Evolutionary conservation across 2,888 invertebrate species (phyloP), one percentile per base, ranked within the genome.

Genomic region (Tiphia femorata): DNA sequence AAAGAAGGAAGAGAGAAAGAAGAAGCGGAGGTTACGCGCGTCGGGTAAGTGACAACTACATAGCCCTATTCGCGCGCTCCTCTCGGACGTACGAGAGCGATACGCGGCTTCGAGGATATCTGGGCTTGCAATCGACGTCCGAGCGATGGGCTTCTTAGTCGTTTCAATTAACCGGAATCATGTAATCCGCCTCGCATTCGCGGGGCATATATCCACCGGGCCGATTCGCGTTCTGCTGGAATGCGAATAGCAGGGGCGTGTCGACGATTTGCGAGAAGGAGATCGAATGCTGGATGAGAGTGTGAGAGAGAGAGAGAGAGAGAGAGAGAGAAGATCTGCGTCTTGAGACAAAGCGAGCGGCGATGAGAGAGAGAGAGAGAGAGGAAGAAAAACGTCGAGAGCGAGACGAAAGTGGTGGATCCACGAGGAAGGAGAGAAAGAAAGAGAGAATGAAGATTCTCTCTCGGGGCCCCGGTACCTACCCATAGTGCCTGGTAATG

Each of bases 151-250:
- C 57, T 64, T 58, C 62, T 60, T 56, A 58, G 47, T 50, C 60
- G 60, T 75, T 73, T 74, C 71, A 74, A 76, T 77, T 75, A 76
- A 72, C 62, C 64, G 65, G 65, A 73, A 70, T 73, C 75, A 59
- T 70, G 72, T 72, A 72, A 67, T 66, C 67, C 64, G 66, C 62
- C 66, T 62, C 52, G 67, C 53, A 50, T 51, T 67, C 66, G 55
- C 55, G 51, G 56, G 43, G 72, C 59, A 62, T 57, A 64, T 58
- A 61, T 47, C 46, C 62, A 48, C 55, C 58, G 43, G 58, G 57
- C 61, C 62, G 67, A 59, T 60, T 58, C 62, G 67, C 63, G 55
- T 66, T 67, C 68, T 56, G 58, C 64, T 66, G 72, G 72, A 73
- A 75, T 75, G 72, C 70, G 70, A 74, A 64, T 67, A 67, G 71